Conservation (phyloP, 2,113 vertebrate species). For the Catharus minimus region DNA sequence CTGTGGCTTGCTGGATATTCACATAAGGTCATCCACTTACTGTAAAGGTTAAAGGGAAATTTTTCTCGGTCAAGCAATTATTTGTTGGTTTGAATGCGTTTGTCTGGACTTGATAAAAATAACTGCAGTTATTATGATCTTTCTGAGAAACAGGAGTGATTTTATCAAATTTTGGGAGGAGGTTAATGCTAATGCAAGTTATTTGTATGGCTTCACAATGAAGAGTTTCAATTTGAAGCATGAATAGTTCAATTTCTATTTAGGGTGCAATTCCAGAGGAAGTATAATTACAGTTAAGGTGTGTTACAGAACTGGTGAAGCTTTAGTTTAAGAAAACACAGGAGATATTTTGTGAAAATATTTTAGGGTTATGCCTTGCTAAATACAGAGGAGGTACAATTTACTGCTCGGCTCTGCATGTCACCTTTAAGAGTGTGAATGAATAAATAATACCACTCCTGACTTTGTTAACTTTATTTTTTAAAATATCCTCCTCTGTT, state of each 20-base stretch:
- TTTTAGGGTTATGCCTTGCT: conserved; percentile 34
- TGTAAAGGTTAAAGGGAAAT: not conserved
- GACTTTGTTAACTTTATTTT: conserved; percentile 21
- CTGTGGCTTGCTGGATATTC: not conserved
- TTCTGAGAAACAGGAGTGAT: conserved; percentile 54
- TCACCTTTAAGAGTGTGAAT: conserved; percentile 9
- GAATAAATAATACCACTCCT: not conserved
- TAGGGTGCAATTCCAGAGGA: conserved; percentile 63
- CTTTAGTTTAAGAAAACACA: conserved; percentile 65
- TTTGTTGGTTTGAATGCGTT: conserved; percentile 11
- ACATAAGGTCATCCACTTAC: not conserved
- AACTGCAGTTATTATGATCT: conserved; percentile 46
- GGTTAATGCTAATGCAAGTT: conserved; percentile 63
- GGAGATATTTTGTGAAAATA: conserved; percentile 57
- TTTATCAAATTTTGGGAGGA: conserved; percentile 47
- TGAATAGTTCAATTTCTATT: conserved; percentile 76
- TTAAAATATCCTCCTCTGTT: not conserved
- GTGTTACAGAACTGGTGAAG: conserved; percentile 53
- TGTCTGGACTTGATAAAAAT: conserved; percentile 34
- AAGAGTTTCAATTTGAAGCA: conserved; percentile 77
- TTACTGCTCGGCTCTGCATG: not conserved
- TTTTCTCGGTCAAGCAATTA: not conserved
- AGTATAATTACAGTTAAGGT: conserved; percentile 75
- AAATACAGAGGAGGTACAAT: conserved; percentile 19
- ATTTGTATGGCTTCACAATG: conserved; percentile 72